A percentile compares a stretch with the other conserved stretches of the same genome.
Conservation (phyloP, 2,113 vertebrate species). For the Athene cunicularia region DNA sequence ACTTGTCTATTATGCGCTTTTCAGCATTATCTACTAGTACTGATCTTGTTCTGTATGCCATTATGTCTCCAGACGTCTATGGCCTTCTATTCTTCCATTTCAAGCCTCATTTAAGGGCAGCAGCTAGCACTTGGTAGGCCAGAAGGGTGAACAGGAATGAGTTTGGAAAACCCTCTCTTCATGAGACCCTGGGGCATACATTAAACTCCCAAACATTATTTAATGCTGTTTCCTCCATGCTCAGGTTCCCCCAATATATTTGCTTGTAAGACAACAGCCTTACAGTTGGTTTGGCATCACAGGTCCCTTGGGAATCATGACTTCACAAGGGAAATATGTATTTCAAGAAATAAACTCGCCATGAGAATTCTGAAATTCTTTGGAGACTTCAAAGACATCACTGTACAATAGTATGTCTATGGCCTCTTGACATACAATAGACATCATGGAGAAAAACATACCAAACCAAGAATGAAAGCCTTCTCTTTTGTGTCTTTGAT, state of each 20-base stretch:
- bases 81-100: neutral
- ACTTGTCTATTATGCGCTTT: neutral
- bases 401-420: neutral
- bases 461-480: neutral
- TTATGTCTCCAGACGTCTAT: neutral
- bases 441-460: neutral
- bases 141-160: neutral
- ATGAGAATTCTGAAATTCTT: neutral
- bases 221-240: neutral
- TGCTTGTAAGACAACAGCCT: neutral
- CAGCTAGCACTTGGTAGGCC: neutral
- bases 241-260: neutral
- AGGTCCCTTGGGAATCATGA: neutral
- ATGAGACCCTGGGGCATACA: neutral
- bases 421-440: neutral
- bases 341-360: neutral
- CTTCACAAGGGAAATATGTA: neutral
- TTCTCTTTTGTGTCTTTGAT: neutral
- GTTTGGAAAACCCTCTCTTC: neutral
- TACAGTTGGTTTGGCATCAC: neutral
- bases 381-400: neutral
- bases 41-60: neutral
- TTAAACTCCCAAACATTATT: neutral
- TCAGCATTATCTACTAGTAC: rapidly evolving
- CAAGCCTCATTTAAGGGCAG: neutral